phyloP scores from a whole-genome alignment of 2,797 vertebrate species.

The Paramormyrops hopkinsi region DNA sequence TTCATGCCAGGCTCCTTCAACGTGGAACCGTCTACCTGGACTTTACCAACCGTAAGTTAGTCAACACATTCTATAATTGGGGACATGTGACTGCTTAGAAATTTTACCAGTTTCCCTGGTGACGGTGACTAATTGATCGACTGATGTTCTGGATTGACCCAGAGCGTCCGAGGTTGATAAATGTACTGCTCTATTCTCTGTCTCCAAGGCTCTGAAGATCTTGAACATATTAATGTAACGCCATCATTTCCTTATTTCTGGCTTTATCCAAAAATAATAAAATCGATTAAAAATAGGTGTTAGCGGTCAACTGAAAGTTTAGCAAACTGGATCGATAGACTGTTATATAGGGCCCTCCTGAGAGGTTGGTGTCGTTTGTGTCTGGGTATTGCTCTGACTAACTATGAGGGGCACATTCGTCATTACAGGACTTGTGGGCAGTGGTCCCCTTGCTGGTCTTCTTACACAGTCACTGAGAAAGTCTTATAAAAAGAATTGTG shows the following conservation, averaged over 20 bases:
- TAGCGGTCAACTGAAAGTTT: not conserved
- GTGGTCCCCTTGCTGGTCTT: not conserved
- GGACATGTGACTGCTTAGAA: not conserved
- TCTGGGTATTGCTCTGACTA: not conserved
- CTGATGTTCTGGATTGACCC: not conserved
- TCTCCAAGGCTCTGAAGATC: not conserved
- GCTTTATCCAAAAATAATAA: not conserved
- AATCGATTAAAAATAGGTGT: not conserved
- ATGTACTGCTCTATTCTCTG: not conserved
- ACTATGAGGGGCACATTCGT: not conserved
- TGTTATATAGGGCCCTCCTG: not conserved
- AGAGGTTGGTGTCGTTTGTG: not conserved
- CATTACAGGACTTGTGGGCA: not conserved
- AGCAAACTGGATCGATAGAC: not conserved
- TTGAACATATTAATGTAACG: not conserved
- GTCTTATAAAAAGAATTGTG: conserved; percentile 8
- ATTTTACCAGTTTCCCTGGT: not conserved
- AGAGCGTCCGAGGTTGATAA: not conserved
- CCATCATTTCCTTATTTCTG: not conserved
- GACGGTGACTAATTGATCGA: not conserved
- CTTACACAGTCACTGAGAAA: not conserved
- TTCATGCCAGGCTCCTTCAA: not conserved
- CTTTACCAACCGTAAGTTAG: not conserved
- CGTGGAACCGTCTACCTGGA: not conserved
- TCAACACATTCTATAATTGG: not conserved